A percentile compares a stretch with the other conserved stretches of the same genome.
Evolutionary conservation across 2,888 invertebrate genomes (phyloP).

Genomic region (Pollenia griseotomentosa): DNA sequence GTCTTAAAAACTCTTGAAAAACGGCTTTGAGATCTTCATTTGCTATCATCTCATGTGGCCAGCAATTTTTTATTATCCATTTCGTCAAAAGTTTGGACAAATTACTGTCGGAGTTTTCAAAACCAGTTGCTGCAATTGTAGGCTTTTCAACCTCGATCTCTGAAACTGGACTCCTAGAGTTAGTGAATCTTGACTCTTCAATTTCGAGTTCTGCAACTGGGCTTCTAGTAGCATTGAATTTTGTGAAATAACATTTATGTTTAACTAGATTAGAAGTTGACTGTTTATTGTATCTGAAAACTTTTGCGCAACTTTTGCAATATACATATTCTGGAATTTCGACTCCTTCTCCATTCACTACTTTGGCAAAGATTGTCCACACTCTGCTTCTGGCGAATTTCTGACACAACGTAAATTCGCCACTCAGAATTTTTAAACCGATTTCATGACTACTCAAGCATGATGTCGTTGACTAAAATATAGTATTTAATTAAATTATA

Average conservation of each 20-base stretch:
- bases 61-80: conserved; percentile 19
- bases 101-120: neutral
- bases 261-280: conserved; percentile 32
- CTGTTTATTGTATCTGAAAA: neutral
- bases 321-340: neutral
- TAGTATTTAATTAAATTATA: too few relatives aligned
- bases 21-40: neutral
- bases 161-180: too few relatives aligned
- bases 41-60: neutral
- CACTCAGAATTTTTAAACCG: neutral
- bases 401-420: neutral
- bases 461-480: too few relatives aligned
- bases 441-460: neutral
- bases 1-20: conserved; percentile 1
- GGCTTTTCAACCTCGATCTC: neutral
- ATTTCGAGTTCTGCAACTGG: neutral
- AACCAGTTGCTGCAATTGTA: neutral
- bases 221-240: neutral
- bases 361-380: neutral
- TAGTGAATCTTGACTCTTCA: neutral
- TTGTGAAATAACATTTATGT: conserved; percentile 8
- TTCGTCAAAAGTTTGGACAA: neutral
- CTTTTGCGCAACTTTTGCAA: neutral
- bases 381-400: conserved; percentile 1
- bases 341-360: neutral